A percentile compares a stretch with the other conserved stretches of the same genome.
phyloP scores from a whole-genome alignment of 2,113 vertebrate genomes.

The Hucho hucho region DNA sequence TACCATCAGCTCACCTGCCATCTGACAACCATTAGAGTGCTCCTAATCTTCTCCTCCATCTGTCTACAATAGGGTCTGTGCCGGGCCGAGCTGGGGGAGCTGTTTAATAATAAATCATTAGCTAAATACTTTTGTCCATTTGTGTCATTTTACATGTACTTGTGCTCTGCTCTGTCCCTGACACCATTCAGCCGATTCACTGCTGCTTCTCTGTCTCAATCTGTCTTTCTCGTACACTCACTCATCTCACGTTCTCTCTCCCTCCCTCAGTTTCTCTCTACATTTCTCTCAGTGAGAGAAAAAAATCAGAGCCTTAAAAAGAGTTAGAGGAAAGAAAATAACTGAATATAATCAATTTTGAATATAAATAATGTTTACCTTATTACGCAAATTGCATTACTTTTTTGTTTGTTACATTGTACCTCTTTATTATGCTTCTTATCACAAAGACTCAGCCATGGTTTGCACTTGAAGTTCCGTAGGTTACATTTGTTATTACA shows the following conservation, averaged over 20 bases:
- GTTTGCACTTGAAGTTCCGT: not conserved
- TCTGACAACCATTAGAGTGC: slow-evolving; percentile 77
- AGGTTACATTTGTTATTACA: not conserved
- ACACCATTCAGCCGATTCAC: slow-evolving; percentile 25
- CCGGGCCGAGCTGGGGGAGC: slow-evolving; percentile 59
- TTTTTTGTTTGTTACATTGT: not conserved
- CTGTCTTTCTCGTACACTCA: slow-evolving; percentile 6
- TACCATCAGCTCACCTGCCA: slow-evolving; percentile 73
- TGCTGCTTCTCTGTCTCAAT: slow-evolving; percentile 27
- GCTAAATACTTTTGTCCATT: slow-evolving; percentile 82
- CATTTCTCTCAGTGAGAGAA: not conserved
- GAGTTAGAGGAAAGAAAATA: not conserved
- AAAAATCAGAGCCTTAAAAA: not conserved
- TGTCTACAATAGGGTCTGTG: slow-evolving; percentile 69
- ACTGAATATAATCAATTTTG: not conserved
- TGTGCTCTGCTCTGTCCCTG: slow-evolving; percentile 64
- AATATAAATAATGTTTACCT: not conserved
- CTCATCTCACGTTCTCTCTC: not conserved
- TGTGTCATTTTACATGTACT: slow-evolving; percentile 81
- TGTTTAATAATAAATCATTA: slow-evolving; percentile 83
- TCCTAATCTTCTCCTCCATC: slow-evolving; percentile 76
- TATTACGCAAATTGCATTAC: not conserved
- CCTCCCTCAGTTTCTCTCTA: not conserved
- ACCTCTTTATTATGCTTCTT: not conserved
- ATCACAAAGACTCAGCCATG: not conserved